Evolutionary conservation across 2,888 invertebrate species (phyloP).

Genomic region (Sarcophaga rosellei): DNA sequence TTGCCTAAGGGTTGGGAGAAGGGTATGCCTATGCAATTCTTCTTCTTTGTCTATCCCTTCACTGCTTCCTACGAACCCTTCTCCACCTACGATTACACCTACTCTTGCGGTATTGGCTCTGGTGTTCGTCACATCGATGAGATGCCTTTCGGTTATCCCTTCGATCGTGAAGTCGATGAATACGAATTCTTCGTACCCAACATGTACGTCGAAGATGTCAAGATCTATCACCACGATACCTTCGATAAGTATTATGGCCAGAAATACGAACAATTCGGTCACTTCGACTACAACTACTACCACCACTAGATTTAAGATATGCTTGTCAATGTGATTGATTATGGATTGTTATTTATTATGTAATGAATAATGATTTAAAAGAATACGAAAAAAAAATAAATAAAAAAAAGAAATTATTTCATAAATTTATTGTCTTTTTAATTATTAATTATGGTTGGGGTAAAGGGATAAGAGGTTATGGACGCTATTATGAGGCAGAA

Average conservation of each 20-base stretch:
- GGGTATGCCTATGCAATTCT: conserved; percentile 85
- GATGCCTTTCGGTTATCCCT: conserved; percentile 86
- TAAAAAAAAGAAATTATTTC: too few relatives aligned
- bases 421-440: too few relatives aligned
- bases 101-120: conserved; percentile 82
- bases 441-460: too few relatives aligned
- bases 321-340: neutral
- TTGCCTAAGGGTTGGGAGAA: conserved; percentile 85
- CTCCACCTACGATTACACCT: conserved; percentile 81
- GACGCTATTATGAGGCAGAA: too few relatives aligned
- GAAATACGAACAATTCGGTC: conserved; percentile 62
- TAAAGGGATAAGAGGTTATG: too few relatives aligned
- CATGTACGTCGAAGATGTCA: conserved; percentile 84
- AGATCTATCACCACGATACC: conserved; percentile 71
- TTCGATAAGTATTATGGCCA: conserved; percentile 75
- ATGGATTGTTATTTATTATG: too few relatives aligned
- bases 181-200: conserved; percentile 83
- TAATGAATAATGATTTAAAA: too few relatives aligned
- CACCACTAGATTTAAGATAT: conserved; percentile 18
- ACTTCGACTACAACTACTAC: conserved; percentile 62
- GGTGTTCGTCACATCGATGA: conserved; percentile 83
- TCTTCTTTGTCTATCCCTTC: conserved; percentile 84
- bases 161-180: conserved; percentile 85
- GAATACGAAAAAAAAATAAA: too few relatives aligned
- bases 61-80: conserved; percentile 74